Percentiles rank a stretch among this genome's conserved stretches.
These are phyloP conservation scores for Heliconius charithonia DNA, from an alignment of 2,888 invertebrate species.

Conservation along the genomic window DNA sequence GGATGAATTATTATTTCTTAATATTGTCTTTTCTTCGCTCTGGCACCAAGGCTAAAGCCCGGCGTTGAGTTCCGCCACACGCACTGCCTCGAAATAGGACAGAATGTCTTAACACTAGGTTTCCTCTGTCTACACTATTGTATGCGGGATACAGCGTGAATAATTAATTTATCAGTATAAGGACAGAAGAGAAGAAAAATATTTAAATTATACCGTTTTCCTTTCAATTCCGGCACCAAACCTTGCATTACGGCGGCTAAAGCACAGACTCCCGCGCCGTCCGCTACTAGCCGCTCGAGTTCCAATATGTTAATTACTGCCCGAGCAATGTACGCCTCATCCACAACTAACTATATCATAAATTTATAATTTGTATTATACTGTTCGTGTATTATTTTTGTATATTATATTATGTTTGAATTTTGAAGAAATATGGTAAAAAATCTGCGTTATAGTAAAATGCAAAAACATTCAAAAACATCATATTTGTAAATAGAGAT, in stretches of 20 bases:
- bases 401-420: not conserved
- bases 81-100: too few relatives aligned
- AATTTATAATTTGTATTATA: too few relatives aligned
- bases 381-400: too few relatives aligned
- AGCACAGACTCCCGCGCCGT: constrained; percentile 91
- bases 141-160: too few relatives aligned
- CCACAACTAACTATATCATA: constrained; percentile 80
- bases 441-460: not conserved
- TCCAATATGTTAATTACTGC: constrained; percentile 87
- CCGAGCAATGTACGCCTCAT: constrained; percentile 87
- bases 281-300: constrained; percentile 90
- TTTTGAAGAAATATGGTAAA: not conserved
- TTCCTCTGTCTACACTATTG: too few relatives aligned
- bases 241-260: constrained; percentile 90
- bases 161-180: too few relatives aligned
- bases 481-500: not conserved
- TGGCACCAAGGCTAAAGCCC: too few relatives aligned
- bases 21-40: too few relatives aligned
- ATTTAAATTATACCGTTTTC: constrained; percentile 84
- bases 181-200: not conserved
- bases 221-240: constrained; percentile 87
- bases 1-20: too few relatives aligned
- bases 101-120: too few relatives aligned
- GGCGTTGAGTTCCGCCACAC: too few relatives aligned
- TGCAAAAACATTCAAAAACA: not conserved